Conservation (phyloP, 2,113 vertebrate species). For the Oryctolagus cuniculus region mOryCun1.1 NC_091432.1:196994501-196995000, state of each 20-base stretch:
- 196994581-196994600: conserved; percentile 91
- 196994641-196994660: conserved; percentile 95
- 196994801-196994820: not conserved
- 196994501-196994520: not conserved
- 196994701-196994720: conserved; percentile 21
- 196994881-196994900: too few relatives aligned
- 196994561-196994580: not conserved
- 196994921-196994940: too few relatives aligned
- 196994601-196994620: conserved; percentile 93
- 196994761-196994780: not conserved
- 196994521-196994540: not conserved
- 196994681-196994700: conserved; percentile 61
- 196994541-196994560: not conserved
- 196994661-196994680: conserved; percentile 91
- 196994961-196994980: too few relatives aligned
- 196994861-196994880: too few relatives aligned
- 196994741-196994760: conserved; percentile 15
- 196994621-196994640: conserved; percentile 92
- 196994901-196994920: too few relatives aligned
- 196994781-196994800: conserved; percentile 31
- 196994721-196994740: not conserved
- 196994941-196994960: too few relatives aligned
- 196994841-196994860: too few relatives aligned
- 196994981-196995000: too few relatives aligned
- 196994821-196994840: not conserved